Percentiles rank a stretch among this genome's conserved stretches.
Conservation (phyloP, 2,113 vertebrate genomes). For the Numida meleagris region DNA sequence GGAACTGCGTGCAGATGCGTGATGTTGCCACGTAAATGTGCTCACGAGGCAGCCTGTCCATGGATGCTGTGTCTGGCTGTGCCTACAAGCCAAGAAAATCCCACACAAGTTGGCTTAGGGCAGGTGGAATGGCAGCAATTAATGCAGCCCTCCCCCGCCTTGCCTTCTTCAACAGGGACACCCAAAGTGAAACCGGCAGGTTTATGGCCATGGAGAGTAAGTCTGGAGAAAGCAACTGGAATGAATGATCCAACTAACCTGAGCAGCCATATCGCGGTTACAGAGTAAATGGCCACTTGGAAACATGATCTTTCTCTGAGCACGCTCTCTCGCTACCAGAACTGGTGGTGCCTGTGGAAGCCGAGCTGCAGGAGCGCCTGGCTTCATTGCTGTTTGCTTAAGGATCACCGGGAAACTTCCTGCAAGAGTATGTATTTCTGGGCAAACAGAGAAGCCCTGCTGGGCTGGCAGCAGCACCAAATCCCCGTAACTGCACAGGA, state of each 20-base stretch:
- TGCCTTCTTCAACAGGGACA: not conserved
- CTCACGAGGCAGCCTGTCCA: not conserved
- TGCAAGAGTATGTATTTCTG: not conserved
- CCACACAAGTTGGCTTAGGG: not conserved
- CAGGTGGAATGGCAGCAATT: not conserved
- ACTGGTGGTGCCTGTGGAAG: not conserved
- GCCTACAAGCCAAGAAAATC: not conserved
- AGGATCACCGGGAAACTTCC: not conserved
- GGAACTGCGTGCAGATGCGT: accelerated
- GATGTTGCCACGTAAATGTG: not conserved
- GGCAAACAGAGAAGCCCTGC: not conserved
- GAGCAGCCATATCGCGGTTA: not conserved
- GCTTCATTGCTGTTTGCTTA: constrained; percentile 31
- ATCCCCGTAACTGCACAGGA: not conserved
- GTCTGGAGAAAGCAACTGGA: not conserved
- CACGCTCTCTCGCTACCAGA: accelerated
- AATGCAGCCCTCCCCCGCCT: not conserved
- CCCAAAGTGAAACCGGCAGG: not conserved
- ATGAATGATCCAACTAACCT: not conserved
- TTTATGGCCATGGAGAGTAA: not conserved
- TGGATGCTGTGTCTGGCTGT: not conserved
- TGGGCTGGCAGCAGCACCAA: not conserved
- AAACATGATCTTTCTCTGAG: not conserved
- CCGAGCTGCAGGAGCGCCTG: not conserved
- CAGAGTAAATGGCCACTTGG: not conserved